Percentiles rank a stretch among this genome's conserved stretches.
phyloP scores from a whole-genome alignment of 2,888 invertebrate genomes.

The Pristionchus exspectatus region DNA sequence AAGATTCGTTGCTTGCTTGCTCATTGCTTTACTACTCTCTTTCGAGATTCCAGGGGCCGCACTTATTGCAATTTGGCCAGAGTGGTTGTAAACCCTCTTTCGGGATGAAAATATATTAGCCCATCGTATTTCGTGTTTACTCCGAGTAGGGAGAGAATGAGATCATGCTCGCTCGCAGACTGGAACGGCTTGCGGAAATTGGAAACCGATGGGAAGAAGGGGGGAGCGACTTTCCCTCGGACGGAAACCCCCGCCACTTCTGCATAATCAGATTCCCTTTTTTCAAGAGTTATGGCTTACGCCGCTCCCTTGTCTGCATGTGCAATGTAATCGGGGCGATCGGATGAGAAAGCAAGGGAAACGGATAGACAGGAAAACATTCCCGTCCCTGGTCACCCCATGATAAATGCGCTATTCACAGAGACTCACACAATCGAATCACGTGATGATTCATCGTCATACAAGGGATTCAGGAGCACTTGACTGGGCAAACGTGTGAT shows the following conservation, averaged over 20 bases:
- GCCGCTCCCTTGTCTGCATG: not conserved
- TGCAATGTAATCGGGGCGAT: not conserved
- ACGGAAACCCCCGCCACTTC: not conserved
- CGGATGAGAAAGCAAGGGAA: not conserved
- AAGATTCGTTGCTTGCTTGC: not conserved
- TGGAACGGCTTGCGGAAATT: not conserved
- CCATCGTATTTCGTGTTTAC: not conserved
- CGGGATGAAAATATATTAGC: not conserved
- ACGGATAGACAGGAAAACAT: not conserved
- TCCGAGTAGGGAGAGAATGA: not conserved
- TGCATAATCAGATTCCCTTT: not conserved
- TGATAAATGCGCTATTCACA: not conserved
- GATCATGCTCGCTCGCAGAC: not conserved
- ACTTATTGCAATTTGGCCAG: slow-evolving; percentile 16
- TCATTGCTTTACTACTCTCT: slow-evolving; percentile 19
- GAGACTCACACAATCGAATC: not conserved
- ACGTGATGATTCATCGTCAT: slow-evolving; percentile 9
- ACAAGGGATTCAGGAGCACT: not conserved
- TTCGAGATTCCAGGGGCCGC: slow-evolving; percentile 5
- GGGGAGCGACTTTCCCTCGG: not conserved
- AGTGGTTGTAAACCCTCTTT: slow-evolving; percentile 10
- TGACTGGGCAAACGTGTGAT: not conserved
- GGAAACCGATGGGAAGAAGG: not conserved
- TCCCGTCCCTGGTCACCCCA: not conserved
- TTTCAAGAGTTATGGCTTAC: not conserved